Evolutionary conservation across 1,140 invertebrate genomes (phyloP), one percentile per base, ranked within the genome.

Genomic region (Bombyx mori): DNA sequence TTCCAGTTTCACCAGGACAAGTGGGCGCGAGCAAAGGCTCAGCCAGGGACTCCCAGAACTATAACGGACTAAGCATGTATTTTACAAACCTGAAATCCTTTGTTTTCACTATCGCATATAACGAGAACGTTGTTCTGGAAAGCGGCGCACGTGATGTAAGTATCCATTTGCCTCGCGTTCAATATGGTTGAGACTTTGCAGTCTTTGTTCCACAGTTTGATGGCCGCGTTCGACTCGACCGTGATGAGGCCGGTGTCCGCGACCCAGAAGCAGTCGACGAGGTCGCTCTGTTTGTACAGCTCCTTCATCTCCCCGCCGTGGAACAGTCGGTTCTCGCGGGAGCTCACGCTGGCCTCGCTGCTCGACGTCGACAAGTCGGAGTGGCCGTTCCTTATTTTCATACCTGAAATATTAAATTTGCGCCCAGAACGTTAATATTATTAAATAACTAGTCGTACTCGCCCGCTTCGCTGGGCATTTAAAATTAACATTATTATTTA

Each of bases 201-300:
- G 2, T 74, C 61, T 6, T 60, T 45, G 18, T 71, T 66, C 82
- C 82, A 87, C 6, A 82, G 68, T 51, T 87, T 87, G 1, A 83
- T 68, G 0, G 72, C 75, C 0, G 76, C 82, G 51, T 82, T 85
- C 10, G 61, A 67, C 42, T 87, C 82, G 0, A 86, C 71, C 0
- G 82, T 80, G 1, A 86, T 58, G 0, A 85, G 62, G 0, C 79
- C 82, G 0, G 63, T 44, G 6, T 70, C 68, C 2, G 57, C 54
- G 0, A 81, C 35, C 69, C 73, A 81, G 58, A 79, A 83, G 51
- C 80, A 83, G 10, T 76, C 68, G 0, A 85, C 70, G 0, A 85
- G 57, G 1, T 58, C 57, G 59, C 77, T 79, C 0, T 63, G 58
- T 9, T 70, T 72, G 44, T 68, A 70, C 0, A 80, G 58, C 10